Percentiles rank a stretch among this genome's conserved stretches.
Conservation (phyloP, 2,113 vertebrate species). For the Pampusana beccarii region DNA sequence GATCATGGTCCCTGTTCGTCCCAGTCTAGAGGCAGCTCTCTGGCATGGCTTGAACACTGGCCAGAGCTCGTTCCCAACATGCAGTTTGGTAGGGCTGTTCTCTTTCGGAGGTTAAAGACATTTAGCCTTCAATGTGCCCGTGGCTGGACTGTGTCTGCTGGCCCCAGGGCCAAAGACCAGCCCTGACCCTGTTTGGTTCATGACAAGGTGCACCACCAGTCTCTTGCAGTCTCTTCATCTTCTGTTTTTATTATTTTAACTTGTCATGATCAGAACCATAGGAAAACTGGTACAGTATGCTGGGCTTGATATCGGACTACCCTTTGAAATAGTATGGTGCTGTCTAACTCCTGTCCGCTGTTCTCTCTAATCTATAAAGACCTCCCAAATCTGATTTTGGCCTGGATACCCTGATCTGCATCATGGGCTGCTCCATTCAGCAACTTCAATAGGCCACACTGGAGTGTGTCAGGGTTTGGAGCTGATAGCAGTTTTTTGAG, state of each 20-base stretch:
- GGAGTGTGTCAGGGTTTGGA: neutral
- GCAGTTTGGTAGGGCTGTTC: neutral
- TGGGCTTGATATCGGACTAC: neutral
- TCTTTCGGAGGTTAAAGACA: neutral
- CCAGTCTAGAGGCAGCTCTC: neutral
- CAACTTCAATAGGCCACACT: neutral
- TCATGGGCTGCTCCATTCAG: neutral
- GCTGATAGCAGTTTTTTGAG: neutral
- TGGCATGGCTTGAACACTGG: neutral
- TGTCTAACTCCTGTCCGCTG: neutral
- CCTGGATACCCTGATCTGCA: neutral
- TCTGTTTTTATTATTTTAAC: neutral
- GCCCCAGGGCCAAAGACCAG: neutral
- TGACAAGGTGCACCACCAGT: neutral
- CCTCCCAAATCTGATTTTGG: constrained; percentile 29
- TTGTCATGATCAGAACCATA: neutral
- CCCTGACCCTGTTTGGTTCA: neutral
- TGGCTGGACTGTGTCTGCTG: neutral
- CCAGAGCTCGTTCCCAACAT: neutral
- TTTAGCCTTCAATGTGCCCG: fast-evolving
- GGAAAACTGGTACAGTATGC: neutral
- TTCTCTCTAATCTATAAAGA: constrained; percentile 10
- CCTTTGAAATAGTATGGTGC: neutral
- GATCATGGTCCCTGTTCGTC: neutral
- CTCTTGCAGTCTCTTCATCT: neutral